Conservation (phyloP, 1,140 invertebrate species). For the Thaumetopoea pityocampa region DNA sequence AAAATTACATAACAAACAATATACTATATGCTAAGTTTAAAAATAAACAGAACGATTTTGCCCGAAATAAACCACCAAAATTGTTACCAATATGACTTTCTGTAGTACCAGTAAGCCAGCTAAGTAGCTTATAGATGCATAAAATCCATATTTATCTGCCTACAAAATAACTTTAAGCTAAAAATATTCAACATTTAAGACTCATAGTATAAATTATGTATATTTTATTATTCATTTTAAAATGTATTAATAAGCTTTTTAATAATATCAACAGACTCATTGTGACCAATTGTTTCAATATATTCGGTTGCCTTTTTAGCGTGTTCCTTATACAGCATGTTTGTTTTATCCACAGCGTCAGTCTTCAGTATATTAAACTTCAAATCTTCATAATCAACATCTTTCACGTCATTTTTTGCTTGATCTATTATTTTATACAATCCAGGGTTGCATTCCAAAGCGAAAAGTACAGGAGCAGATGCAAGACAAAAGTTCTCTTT, state of each 20-base stretch:
- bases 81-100: too few species aligned
- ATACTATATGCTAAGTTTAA: too few species aligned
- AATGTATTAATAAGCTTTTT: conserved; percentile 66
- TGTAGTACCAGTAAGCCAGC: too few species aligned
- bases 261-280: conserved; percentile 63
- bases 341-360: conserved; percentile 66
- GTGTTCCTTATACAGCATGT: conserved; percentile 56
- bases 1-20: too few species aligned
- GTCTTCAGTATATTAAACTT: conserved; percentile 83
- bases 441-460: conserved; percentile 82
- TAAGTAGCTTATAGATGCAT: too few species aligned
- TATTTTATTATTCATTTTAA: conserved; percentile 17
- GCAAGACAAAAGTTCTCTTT: conserved; percentile 79
- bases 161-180: background rate
- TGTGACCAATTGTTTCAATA: conserved; percentile 53
- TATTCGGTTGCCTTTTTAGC: conserved; percentile 51
- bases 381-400: conserved; percentile 83
- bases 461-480: conserved; percentile 87
- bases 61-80: too few species aligned
- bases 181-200: too few species aligned
- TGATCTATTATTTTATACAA: conserved; percentile 82
- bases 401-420: conserved; percentile 80
- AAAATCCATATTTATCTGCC: background rate
- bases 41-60: too few species aligned
- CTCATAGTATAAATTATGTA: too few species aligned